Evolutionary conservation across 1,140 invertebrate genomes (phyloP), one percentile per base, ranked within the genome.

Genomic region (Leptoteleia sp.): DNA sequence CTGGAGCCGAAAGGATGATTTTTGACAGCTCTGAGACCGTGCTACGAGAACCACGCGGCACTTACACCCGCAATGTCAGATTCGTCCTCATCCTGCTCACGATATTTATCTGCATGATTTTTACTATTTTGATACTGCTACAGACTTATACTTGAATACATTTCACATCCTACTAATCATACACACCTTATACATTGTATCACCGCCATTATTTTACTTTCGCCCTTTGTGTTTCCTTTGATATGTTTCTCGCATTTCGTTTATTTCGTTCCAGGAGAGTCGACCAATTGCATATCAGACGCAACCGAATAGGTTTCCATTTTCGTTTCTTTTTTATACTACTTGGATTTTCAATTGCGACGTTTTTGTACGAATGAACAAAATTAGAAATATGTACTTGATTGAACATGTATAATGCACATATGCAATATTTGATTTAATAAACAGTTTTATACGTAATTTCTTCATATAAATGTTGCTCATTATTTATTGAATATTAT

Each of bases 71-170:
- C 83, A 93, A 92, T 78, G 86, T 93, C 78, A 91, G 92, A 82
- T 90, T 93, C 83, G 91, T 93, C 82, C 88, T 94, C 85, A 92
- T 92, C 76, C 92, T 93, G 81, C 91, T 93, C 76, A 92, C 93
- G 85, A 92, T 92, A 86, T 93, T 93, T 87, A 92, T 93, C 88
- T 93, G 92, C 90, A 93, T 92, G 54, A 93, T 93, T 90, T 90
- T 93, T 88, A 93, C 92, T 86, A 92, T 93, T 88, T 89, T 93
- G 81, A 91, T 93, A 91, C 89, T 93, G 83, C 92, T 93, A 85
- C 92, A 93, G 90, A 91, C 93, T 84, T 93, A 93, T 90, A 92
- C 92, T 86, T 89, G 86, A 88, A 65, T 48, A 68, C 8, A 3
- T 47, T 25, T 72, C 52, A 50, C 37, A 31, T 65, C 29, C 35